Conservation (phyloP, 2,797 vertebrate species). For the Otolemur crassicaudatus region DNA sequence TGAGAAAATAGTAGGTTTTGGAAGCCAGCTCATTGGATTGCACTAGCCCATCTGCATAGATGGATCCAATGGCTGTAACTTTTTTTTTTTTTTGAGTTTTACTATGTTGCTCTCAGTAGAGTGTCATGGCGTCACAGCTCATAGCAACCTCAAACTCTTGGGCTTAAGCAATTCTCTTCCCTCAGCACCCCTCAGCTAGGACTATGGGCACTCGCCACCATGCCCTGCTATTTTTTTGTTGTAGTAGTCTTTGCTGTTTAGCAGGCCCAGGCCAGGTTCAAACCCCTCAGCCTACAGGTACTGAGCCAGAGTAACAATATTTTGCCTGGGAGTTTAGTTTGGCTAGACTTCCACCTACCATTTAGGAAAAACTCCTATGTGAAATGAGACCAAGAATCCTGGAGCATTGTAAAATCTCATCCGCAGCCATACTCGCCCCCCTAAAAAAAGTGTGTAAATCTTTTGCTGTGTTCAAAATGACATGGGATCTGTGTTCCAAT, state of each 20-base stretch:
- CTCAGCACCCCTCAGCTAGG: too few species aligned
- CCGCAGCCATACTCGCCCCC: background rate
- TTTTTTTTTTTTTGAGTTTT: background rate
- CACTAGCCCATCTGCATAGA: background rate
- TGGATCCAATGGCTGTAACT: background rate
- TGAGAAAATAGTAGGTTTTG: constrained; percentile 22
- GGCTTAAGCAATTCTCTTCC: too few species aligned
- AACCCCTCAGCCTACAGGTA: too few species aligned
- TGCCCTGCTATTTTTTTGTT: too few species aligned
- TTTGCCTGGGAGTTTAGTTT: background rate
- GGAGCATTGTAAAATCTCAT: background rate
- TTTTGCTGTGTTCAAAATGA: background rate
- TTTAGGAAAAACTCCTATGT: background rate
- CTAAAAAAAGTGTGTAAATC: background rate
- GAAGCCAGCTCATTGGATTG: background rate
- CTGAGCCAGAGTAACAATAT: background rate
- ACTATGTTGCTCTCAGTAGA: too few species aligned
- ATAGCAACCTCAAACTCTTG: too few species aligned
- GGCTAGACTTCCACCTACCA: background rate
- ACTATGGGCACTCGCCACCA: too few species aligned
- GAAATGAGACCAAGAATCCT: background rate
- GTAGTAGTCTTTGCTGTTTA: too few species aligned
- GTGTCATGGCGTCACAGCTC: too few species aligned
- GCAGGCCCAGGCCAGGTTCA: too few species aligned
- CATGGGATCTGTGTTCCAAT: background rate